phyloP scores from a whole-genome alignment of 1,140 invertebrate genomes.

The Orchestia grillus region DNA sequence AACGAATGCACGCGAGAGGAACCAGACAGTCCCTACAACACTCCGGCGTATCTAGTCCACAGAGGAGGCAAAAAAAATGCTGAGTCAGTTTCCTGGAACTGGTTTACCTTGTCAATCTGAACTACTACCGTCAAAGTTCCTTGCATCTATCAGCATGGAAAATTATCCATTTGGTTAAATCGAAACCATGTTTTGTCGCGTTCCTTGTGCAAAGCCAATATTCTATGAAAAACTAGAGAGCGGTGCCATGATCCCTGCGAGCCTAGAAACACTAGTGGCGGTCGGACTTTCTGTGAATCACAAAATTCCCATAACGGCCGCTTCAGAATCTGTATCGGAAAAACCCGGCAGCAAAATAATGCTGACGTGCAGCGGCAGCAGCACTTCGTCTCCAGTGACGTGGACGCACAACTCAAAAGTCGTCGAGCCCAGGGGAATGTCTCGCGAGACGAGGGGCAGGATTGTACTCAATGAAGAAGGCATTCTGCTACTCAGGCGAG shows the following conservation, averaged over 20 bases:
- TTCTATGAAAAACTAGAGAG: constrained; percentile 16
- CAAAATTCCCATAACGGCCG: not conserved
- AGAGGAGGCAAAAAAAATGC: not conserved
- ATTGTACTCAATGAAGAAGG: constrained; percentile 3
- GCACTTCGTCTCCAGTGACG: not conserved
- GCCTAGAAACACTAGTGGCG: not conserved
- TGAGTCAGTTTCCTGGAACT: not conserved
- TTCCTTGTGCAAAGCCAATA: not conserved
- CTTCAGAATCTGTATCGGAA: not conserved
- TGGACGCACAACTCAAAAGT: constrained; percentile 12
- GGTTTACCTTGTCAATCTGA: constrained; percentile 18
- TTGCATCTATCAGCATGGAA: not conserved
- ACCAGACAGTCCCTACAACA: not conserved
- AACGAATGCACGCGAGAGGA: not conserved
- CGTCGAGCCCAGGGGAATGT: not conserved
- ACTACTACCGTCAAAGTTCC: not conserved
- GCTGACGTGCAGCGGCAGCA: not conserved
- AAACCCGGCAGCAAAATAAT: not conserved
- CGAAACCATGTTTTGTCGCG: constrained; percentile 18
- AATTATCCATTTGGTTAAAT: not conserved
- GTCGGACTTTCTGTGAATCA: not conserved
- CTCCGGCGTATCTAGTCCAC: not conserved
- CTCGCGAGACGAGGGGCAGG: not conserved
- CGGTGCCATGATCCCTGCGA: not conserved
- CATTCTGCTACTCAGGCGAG: constrained; percentile 11